Evolutionary conservation across 2,113 vertebrate genomes (phyloP).

Genomic region (Sprattus sprattus): DNA sequence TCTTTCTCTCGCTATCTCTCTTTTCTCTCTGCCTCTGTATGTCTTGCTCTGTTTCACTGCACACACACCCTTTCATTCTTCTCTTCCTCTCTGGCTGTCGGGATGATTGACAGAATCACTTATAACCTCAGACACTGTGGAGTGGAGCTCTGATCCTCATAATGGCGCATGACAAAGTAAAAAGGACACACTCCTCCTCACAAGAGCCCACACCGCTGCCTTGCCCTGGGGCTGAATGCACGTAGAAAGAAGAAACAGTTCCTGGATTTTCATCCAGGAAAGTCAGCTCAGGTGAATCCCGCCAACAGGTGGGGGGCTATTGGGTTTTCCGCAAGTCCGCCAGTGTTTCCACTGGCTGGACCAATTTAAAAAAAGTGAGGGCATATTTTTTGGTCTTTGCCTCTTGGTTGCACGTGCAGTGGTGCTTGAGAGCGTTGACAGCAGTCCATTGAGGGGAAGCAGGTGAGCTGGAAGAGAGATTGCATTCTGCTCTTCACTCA

Average conservation of each 20-base stretch:
- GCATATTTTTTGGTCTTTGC: background rate
- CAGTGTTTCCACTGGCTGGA: background rate
- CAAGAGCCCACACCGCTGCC: background rate
- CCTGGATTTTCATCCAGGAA: background rate
- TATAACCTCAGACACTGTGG: background rate
- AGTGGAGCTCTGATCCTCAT: background rate
- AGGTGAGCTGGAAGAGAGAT: slow-evolving; percentile 16
- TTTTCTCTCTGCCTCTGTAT: background rate
- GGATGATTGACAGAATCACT: slow-evolving; percentile 3
- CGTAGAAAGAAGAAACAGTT: background rate
- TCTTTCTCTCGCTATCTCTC: background rate
- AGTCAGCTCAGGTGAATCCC: background rate
- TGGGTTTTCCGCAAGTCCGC: background rate
- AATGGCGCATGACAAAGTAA: background rate
- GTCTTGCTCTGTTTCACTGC: background rate
- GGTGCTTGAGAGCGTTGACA: slow-evolving; percentile 5
- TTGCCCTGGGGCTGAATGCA: background rate
- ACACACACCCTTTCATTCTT: background rate
- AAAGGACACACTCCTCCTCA: background rate
- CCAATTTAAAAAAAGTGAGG: background rate
- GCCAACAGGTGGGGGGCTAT: background rate
- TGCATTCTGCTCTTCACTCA: background rate
- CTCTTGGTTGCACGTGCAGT: background rate
- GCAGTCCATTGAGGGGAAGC: background rate
- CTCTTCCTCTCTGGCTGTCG: background rate